Percentiles rank a stretch among this genome's conserved stretches.
Evolutionary conservation across 64 coral and sea anemone species (phyloP).

Genomic region (Acropora tenuis): DNA sequence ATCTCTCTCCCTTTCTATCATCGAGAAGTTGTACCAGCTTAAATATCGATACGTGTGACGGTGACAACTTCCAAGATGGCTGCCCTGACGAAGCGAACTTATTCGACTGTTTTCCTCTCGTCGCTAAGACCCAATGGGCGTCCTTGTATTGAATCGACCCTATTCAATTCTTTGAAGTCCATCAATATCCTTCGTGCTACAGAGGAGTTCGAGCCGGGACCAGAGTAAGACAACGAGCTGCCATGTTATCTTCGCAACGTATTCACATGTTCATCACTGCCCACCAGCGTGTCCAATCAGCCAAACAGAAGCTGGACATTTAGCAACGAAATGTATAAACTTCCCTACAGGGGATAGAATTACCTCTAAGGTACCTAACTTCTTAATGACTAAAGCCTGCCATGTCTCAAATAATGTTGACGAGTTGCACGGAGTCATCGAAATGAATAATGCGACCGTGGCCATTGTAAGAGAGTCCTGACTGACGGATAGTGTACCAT

Average conservation of each 20-base stretch:
- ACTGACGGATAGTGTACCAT: constrained; percentile 47
- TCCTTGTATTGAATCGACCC: not conserved
- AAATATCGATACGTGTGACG: not conserved
- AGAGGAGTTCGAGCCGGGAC: not conserved
- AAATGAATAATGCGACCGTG: constrained; percentile 44
- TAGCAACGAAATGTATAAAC: constrained; percentile 45
- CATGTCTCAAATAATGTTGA: constrained; percentile 66
- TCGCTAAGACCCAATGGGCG: not conserved
- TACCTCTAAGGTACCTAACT: constrained; percentile 2
- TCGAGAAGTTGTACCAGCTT: not conserved
- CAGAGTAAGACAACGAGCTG: constrained; percentile 7
- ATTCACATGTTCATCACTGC: not conserved
- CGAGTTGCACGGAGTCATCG: constrained; percentile 28
- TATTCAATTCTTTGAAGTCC: constrained; percentile 1
- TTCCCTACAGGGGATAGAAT: constrained; percentile 22
- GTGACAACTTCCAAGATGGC: constrained; percentile 15
- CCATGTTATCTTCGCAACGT: not conserved
- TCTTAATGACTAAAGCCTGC: constrained; percentile 64
- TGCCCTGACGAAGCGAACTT: not conserved
- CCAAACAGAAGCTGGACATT: constrained; percentile 42
- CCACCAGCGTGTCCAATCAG: constrained; percentile 17
- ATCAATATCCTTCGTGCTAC: not conserved
- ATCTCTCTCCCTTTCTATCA: not conserved
- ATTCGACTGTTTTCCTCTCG: not conserved
- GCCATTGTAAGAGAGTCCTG: constrained; percentile 59